Conservation (phyloP, 2,888 invertebrate species). For the Macaria notata region DNA sequence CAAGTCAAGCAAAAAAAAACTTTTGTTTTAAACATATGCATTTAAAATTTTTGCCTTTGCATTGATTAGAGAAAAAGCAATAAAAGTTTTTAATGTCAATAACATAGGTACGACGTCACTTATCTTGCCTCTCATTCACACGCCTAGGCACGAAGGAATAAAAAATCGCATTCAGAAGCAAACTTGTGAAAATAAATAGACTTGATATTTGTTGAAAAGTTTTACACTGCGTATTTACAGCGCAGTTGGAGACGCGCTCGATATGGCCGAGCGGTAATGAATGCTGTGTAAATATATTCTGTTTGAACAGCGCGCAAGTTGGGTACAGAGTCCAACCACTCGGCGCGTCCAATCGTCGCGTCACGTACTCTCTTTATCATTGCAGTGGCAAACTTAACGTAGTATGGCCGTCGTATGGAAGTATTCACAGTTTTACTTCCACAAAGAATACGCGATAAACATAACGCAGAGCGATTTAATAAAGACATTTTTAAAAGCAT, state of each 20-base stretch:
- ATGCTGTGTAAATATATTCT: conserved; percentile 24
- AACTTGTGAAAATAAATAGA: background rate
- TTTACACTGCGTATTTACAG: conserved; percentile 22
- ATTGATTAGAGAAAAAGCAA: conserved; percentile 1
- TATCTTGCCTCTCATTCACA: conserved; percentile 15
- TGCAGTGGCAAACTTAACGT: conserved; percentile 80
- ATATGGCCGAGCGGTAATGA: conserved; percentile 41
- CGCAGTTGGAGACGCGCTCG: too few species aligned
- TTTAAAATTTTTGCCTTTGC: conserved; percentile 3
- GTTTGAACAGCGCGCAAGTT: conserved; percentile 14
- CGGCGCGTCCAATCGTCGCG: conserved; percentile 56
- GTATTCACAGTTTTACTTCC: conserved; percentile 86
- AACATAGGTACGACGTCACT: conserved; percentile 17
- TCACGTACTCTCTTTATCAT: conserved; percentile 76
- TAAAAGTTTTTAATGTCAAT: conserved; percentile 17
- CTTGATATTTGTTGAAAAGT: background rate
- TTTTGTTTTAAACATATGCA: too few species aligned
- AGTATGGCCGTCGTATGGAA: conserved; percentile 85
- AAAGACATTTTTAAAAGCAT: conserved; percentile 78
- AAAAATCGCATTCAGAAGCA: conserved; percentile 5
- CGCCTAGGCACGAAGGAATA: conserved; percentile 10
- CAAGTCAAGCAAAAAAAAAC: too few species aligned
- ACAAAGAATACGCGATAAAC: conserved; percentile 85
- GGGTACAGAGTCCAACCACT: conserved; percentile 42
- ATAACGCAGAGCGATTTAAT: conserved; percentile 76